A percentile compares a stretch with the other conserved stretches of the same genome.
phyloP scores from a whole-genome alignment of 2,797 vertebrate genomes.

The Paedocypris micromegethes region DNA sequence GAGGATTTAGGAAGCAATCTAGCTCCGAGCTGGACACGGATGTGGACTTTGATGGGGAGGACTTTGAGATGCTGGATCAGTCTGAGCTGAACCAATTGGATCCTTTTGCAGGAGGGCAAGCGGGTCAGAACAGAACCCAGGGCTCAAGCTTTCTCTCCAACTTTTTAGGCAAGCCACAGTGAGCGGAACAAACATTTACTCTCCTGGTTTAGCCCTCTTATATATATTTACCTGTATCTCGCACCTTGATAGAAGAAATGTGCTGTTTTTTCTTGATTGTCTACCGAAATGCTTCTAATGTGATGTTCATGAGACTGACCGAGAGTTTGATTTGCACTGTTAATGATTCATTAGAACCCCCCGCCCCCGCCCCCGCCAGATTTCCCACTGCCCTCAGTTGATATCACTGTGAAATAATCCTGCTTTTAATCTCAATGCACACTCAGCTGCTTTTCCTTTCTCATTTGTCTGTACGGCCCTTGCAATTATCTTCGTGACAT shows the following conservation, averaged over 20 bases:
- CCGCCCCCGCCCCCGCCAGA: conserved; percentile 35
- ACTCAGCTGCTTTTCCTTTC: conserved; percentile 34
- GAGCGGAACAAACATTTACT: conserved; percentile 28
- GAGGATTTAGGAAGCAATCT: conserved; percentile 76
- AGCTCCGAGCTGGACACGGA: conserved; percentile 91
- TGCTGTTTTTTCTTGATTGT: conserved; percentile 31
- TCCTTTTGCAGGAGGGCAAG: conserved; percentile 67
- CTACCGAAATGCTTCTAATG: conserved; percentile 13
- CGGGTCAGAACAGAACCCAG: conserved; percentile 61
- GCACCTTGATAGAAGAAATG: conserved; percentile 22
- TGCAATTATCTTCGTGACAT: background rate
- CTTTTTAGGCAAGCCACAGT: conserved; percentile 74
- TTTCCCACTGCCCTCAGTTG: conserved; percentile 56
- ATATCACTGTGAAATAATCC: conserved; percentile 73
- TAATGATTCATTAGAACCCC: conserved; percentile 51
- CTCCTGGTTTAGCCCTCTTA: conserved; percentile 18
- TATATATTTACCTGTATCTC: conserved; percentile 8
- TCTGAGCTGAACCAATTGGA: conserved; percentile 94
- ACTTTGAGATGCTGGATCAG: conserved; percentile 98
- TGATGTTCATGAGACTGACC: conserved; percentile 11
- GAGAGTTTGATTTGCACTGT: conserved; percentile 29
- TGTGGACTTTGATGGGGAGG: conserved; percentile 81
- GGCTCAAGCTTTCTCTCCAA: conserved; percentile 70
- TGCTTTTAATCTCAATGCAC: conserved; percentile 39
- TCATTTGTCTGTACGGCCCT: conserved; percentile 26